phyloP scores from a whole-genome alignment of 2,113 vertebrate genomes.

The Epinephelus lanceolatus region DNA sequence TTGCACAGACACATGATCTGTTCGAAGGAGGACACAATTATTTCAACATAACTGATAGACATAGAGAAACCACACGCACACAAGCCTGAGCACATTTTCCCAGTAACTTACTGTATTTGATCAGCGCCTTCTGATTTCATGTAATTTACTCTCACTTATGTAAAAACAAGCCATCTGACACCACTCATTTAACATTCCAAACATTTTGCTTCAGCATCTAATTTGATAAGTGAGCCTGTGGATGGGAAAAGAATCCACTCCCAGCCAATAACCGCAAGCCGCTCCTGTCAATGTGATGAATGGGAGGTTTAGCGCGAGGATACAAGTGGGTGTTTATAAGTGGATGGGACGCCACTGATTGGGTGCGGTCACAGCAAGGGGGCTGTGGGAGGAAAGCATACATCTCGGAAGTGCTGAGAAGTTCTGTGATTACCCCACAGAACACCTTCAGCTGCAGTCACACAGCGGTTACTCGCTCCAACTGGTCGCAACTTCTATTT shows the following conservation, averaged over 20 bases:
- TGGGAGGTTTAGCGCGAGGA: slow-evolving; percentile 62
- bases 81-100: neutral
- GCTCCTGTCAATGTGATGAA: slow-evolving; percentile 76
- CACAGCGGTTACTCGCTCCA: slow-evolving; percentile 13
- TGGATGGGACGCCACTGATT: slow-evolving; percentile 62
- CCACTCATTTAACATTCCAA: slow-evolving; percentile 62
- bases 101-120: slow-evolving; percentile 16
- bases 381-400: slow-evolving; percentile 60
- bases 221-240: slow-evolving; percentile 65
- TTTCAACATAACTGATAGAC: slow-evolving; percentile 25
- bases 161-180: slow-evolving; percentile 53
- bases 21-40: slow-evolving; percentile 9
- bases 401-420: slow-evolving; percentile 53
- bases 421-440: slow-evolving; percentile 7
- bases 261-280: slow-evolving; percentile 73
- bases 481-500: slow-evolving; percentile 15
- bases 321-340: slow-evolving; percentile 62
- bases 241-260: slow-evolving; percentile 60
- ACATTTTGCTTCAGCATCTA: slow-evolving; percentile 61
- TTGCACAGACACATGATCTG: neutral
- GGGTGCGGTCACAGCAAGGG: slow-evolving; percentile 58
- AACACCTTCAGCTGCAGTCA: slow-evolving; percentile 9
- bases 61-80: slow-evolving; percentile 12
- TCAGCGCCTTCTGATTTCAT: slow-evolving; percentile 24
- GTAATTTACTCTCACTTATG: slow-evolving; percentile 30